These are phyloP conservation scores for Seira ritae DNA, from an alignment of 2,888 invertebrate genomes.

Conservation along the genomic window DNA sequence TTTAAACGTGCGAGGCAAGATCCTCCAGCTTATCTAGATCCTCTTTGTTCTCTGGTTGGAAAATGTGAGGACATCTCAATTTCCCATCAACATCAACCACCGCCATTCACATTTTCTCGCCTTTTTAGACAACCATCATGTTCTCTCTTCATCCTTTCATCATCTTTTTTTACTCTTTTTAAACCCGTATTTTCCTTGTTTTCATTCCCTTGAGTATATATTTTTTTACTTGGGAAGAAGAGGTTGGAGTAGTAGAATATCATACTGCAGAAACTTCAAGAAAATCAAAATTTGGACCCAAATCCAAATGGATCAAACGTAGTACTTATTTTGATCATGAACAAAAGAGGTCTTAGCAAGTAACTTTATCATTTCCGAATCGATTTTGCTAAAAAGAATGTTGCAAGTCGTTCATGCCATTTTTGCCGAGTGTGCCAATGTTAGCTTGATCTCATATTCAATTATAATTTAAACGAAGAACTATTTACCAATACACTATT, in stretches of 20 bases:
- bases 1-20: background rate
- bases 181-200: slow-evolving; percentile 36
- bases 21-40: background rate
- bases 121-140: slow-evolving; percentile 40
- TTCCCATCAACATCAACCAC: slow-evolving; percentile 46
- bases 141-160: background rate
- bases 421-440: too few species aligned
- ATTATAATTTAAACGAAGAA: too few species aligned
- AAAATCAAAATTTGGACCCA: slow-evolving; percentile 22
- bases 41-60: background rate
- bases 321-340: too few species aligned
- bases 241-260: too few species aligned
- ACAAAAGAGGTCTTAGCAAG: too few species aligned
- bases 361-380: too few species aligned
- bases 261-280: slow-evolving; percentile 12
- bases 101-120: slow-evolving; percentile 47
- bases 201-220: slow-evolving; percentile 61
- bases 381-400: too few species aligned
- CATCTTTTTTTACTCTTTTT: slow-evolving; percentile 19
- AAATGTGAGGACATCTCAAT: slow-evolving; percentile 36
- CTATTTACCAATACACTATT: too few species aligned
- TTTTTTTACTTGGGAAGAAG: slow-evolving; percentile 51
- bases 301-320: too few species aligned
- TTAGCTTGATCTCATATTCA: too few species aligned
- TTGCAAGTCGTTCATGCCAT: too few species aligned